These are phyloP conservation scores for Oophaga sylvatica DNA, from an alignment of 2,797 vertebrate genomes.

Conservation along the genomic window DNA sequence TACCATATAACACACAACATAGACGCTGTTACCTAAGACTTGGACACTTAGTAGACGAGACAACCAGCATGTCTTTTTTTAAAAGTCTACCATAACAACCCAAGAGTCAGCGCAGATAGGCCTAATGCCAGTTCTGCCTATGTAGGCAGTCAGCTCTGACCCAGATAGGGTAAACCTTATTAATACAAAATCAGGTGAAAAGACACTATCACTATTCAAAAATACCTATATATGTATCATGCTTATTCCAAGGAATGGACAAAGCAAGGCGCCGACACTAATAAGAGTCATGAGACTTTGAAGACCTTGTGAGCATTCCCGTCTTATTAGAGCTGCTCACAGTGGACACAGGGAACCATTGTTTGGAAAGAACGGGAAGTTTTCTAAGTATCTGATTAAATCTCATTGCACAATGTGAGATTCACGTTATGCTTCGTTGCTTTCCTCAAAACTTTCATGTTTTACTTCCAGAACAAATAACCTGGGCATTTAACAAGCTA, in stretches of 20 bases:
- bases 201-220: background rate
- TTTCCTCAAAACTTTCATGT: background rate
- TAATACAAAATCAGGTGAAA: background rate
- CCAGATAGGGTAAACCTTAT: background rate
- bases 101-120: background rate
- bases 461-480: background rate
- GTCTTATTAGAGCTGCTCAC: background rate
- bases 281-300: constrained; percentile 52
- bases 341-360: constrained; percentile 19
- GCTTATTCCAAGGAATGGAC: background rate
- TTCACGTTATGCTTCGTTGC: no score
- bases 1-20: background rate
- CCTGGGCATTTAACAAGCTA: background rate
- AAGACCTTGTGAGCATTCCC: constrained; percentile 52
- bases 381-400: background rate
- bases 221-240: background rate
- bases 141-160: no score
- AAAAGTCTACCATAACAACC: background rate
- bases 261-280: constrained; percentile 27
- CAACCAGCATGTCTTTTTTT: background rate
- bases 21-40: background rate
- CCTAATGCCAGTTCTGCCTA: background rate
- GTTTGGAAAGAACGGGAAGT: constrained; percentile 15
- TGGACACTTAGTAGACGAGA: background rate
- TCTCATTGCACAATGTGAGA: background rate